Base-by-base conservation (phyloP, 2,797 vertebrate genomes). In the Acipenser ruthenus region DNA sequence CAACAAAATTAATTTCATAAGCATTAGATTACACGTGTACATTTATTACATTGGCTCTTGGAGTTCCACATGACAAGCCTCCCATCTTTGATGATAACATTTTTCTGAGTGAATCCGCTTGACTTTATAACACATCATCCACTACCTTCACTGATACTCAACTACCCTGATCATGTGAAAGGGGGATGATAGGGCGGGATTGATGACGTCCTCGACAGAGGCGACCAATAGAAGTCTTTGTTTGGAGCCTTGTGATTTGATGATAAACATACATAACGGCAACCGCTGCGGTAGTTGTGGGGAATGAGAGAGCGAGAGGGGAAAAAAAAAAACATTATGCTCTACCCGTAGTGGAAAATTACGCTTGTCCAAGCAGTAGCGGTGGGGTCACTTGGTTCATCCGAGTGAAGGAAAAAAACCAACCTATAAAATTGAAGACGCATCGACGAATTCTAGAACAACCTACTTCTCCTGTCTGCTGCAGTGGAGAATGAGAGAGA, bases 401-500 rank as follows among this genome's bases (percentile, higher is more conserved):
- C 7, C 9, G 18, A 15, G n/a, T 64, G 59, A 47, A 50, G 13
- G 55, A 68, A 63, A 68, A 15, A 49, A 37, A 10, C 50, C 10
- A 58, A 68, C 15, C 55, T 68, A 56, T n/a, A 51, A 37, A 2
- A 10, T 13, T 13, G 37, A 65, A 73, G 62, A 67, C 73, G 73
- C 74, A 69, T 74, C 66, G 75, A 77, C 81, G 76, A 73, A 70
- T 63, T 74, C 63, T 73, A 68, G 68, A 60, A 64, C 68, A 56
- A 70, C 10, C 47, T 58, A n/a, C 70, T 53, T 67, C 70, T 72
- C 77, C 80, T 69, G 82, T 75, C 81, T 77, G 82, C 71, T 60
- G 83, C 84, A 87, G 77, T 78, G 71, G 87, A 94, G 92, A 86
- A 86, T 93, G 88, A 89, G 89, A 85, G 88, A 97, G 88, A 82